phyloP scores from a whole-genome alignment of 2,113 vertebrate genomes.

The Lates calcarifer region DNA sequence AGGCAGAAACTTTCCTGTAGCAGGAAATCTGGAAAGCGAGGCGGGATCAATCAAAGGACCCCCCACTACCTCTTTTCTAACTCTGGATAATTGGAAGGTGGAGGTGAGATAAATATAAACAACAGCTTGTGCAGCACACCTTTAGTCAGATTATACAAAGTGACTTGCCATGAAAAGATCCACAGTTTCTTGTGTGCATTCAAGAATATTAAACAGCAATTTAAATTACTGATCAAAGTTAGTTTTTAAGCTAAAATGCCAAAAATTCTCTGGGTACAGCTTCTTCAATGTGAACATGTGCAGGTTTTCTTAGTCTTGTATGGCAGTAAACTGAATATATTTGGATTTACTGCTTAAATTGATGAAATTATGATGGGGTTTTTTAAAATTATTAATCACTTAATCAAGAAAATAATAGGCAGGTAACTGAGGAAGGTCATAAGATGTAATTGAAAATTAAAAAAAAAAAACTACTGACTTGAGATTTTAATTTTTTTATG shows the following conservation, averaged over 20 bases:
- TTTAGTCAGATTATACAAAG: constrained; percentile 26
- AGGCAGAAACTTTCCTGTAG: constrained; percentile 55
- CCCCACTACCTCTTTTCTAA: constrained; percentile 20
- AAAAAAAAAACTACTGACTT: neutral
- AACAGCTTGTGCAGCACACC: constrained; percentile 21
- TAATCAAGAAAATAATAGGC: neutral
- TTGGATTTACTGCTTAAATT: neutral
- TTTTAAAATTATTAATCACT: neutral
- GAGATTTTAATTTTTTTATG: neutral
- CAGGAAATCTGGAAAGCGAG: constrained; percentile 51
- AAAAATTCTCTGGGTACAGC: neutral
- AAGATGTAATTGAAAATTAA: neutral
- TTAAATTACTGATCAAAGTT: neutral
- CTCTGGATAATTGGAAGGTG: constrained; percentile 55
- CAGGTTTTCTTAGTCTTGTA: neutral
- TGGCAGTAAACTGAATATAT: neutral
- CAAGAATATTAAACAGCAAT: neutral
- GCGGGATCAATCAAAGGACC: constrained; percentile 48
- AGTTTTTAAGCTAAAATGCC: neutral
- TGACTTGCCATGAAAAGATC: constrained; percentile 6
- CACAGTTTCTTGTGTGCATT: neutral
- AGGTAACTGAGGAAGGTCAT: neutral
- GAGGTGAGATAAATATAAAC: constrained; percentile 57
- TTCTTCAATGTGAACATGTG: neutral
- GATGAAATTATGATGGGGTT: neutral